Conservation (phyloP, 2,797 vertebrate species). For the Muscicapa striata region DNA sequence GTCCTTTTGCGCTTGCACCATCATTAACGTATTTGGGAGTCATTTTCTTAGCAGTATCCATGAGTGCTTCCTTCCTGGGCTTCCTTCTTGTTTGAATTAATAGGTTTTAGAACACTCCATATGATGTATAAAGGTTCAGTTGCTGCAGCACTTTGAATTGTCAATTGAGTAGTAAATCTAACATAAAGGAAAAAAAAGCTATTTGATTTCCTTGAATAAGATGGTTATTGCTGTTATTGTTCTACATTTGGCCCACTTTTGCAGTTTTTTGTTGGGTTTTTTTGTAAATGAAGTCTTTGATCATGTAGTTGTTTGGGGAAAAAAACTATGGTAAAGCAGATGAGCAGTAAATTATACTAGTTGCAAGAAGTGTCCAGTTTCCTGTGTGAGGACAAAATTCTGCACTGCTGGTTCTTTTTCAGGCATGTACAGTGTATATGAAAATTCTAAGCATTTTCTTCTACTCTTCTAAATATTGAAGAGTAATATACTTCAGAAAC, state of each 20-base stretch:
- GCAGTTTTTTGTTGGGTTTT: neutral
- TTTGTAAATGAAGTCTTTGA: neutral
- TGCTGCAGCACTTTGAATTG: neutral
- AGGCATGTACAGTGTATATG: neutral
- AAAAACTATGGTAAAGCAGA: neutral
- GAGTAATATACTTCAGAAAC: neutral
- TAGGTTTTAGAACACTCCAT: neutral
- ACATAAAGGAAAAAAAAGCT: neutral
- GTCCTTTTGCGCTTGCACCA: neutral
- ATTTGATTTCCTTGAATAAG: neutral
- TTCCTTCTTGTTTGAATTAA: neutral
- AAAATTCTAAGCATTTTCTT: neutral
- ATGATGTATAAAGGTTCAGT: neutral
- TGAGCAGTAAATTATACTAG: neutral
- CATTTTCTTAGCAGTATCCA: neutral
- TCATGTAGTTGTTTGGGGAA: neutral
- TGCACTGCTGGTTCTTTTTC: neutral
- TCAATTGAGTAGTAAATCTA: neutral
- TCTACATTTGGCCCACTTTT: neutral
- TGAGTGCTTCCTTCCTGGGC: neutral
- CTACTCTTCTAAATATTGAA: neutral
- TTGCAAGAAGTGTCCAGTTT: neutral
- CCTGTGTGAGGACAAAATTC: neutral
- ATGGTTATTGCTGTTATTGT: neutral
- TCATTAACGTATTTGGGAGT: neutral